Percentiles rank a stretch among this genome's conserved stretches.
phyloP scores from a whole-genome alignment of 1,140 invertebrate species.

The Platyscapa corneri region DNA sequence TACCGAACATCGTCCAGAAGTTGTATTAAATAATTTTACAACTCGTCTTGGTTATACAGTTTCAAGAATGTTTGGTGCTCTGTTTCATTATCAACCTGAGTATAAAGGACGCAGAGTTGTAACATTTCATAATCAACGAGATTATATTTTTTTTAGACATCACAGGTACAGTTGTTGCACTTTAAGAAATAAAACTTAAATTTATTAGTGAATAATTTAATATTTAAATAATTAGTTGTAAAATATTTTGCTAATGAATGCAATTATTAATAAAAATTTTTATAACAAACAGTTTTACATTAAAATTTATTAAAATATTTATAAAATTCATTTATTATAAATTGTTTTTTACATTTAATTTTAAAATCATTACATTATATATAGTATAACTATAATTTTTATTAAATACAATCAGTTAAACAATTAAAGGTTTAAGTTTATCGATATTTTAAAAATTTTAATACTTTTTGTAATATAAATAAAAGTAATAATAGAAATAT shows the following conservation, averaged over 20 bases:
- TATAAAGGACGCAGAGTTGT: conserved; percentile 94
- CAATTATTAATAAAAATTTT: no score
- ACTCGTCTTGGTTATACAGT: conserved; percentile 93
- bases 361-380: no score
- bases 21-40: conserved; percentile 97
- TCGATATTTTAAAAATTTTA: no score
- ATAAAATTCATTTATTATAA: no score
- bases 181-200: not conserved
- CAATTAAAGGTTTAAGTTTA: no score
- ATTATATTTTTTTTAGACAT: conserved; percentile 99
- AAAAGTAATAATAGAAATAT: not conserved
- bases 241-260: no score
- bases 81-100: conserved; percentile 97
- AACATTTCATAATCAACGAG: conserved; percentile 99
- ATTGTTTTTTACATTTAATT: no score
- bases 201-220: not conserved
- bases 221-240: not conserved
- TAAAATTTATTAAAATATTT: no score
- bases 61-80: conserved; percentile 93
- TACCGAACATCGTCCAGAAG: conserved; percentile 91
- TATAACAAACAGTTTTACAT: no score
- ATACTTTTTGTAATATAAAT: not conserved
- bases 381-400: no score
- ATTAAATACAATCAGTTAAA: no score
- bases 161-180: conserved; percentile 82